Evolutionary conservation across 2,888 invertebrate genomes (phyloP).

Genomic region (Drosophila nr. perissopoda): DNA sequence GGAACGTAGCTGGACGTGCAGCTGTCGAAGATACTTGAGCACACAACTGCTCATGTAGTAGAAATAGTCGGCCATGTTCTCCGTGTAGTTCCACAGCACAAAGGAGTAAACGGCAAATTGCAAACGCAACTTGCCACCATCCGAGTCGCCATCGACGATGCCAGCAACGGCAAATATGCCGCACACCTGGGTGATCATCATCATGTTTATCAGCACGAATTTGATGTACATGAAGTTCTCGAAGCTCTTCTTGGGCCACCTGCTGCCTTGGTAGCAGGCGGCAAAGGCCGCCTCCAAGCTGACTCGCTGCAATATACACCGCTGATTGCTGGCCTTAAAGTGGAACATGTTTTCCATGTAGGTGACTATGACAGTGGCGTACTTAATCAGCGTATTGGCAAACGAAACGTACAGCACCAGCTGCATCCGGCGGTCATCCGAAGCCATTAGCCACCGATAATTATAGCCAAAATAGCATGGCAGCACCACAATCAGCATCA

Average conservation of each 20-base stretch:
- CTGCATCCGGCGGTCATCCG: slow-evolving; percentile 63
- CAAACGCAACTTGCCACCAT: slow-evolving; percentile 42
- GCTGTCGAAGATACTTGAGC: slow-evolving; percentile 67
- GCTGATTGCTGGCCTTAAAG: slow-evolving; percentile 63
- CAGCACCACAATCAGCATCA: slow-evolving; percentile 63
- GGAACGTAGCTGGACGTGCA: slow-evolving; percentile 57
- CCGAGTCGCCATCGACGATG: slow-evolving; percentile 4
- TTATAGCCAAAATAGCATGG: slow-evolving; percentile 72
- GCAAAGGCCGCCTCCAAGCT: slow-evolving; percentile 66
- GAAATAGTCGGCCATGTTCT: slow-evolving; percentile 80
- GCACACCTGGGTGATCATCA: slow-evolving; percentile 73
- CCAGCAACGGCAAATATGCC: slow-evolving; percentile 60
- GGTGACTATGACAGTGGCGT: slow-evolving; percentile 70
- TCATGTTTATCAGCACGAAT: slow-evolving; percentile 72
- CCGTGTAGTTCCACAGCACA: slow-evolving; percentile 80
- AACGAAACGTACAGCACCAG: slow-evolving; percentile 69
- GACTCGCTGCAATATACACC: slow-evolving; percentile 57
- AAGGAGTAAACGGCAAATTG: slow-evolving; percentile 74
- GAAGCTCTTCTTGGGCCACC: slow-evolving; percentile 54
- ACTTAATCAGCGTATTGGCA: slow-evolving; percentile 75
- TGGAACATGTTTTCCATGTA: slow-evolving; percentile 72
- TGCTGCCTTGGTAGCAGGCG: slow-evolving; percentile 26
- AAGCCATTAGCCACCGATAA: slow-evolving; percentile 50
- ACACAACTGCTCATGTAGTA: slow-evolving; percentile 72
- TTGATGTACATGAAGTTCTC: slow-evolving; percentile 73